Evolutionary conservation across 2,113 vertebrate species (phyloP), one percentile per base, ranked within the genome.

Genomic region (Antigone vipio): DNA sequence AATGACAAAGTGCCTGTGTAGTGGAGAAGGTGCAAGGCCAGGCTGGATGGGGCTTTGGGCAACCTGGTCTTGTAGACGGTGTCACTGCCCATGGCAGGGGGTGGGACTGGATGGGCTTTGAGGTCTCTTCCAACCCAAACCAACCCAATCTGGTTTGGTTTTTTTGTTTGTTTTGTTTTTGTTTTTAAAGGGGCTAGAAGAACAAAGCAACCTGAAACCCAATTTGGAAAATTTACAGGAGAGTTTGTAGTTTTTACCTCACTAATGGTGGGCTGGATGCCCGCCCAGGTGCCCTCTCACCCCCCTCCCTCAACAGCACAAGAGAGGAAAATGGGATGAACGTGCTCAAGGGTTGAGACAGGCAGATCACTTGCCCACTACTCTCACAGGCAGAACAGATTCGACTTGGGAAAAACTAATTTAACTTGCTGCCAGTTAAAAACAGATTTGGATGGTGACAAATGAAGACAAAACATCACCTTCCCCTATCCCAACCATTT

Each of bases 51-150:
- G 29, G 35, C 58, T 89, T 2, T 12, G 67, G 53, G 45, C 55
- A 11, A 0, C 34, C 52, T 76, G 72, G 4, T 4, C 3, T 26
- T 1, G 50, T 13, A 15, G 62, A 1, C 71, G 67, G 5, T 29
- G 73, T 38, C 44, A n/a, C 71, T 85, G 80, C 24, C 8, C 23
- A 0, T 6, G 23, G 75, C 11, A 35, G 52, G 18, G 29, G 9
- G 6, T 19, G 40, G 22, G 3, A 17, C 5, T 8, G 0, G 63
- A 2, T 6, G 58, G 0, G 50, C 34, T 59, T 62, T 2, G 21
- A 40, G 26, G 14, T 49, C 22, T 22, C 8, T 77, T 77, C 64
- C 10, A 13, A 16, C 7, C 23, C 55, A 17, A 78, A 68, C 44
- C 11, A 3, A 11, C 12, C 45, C 23, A 52, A 24, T 52, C 50